These are phyloP conservation scores for Hemicentrotus pulcherrimus DNA, from an alignment of 35 echinoderm and acorn worm genomes.

Conservation along the genomic window DNA sequence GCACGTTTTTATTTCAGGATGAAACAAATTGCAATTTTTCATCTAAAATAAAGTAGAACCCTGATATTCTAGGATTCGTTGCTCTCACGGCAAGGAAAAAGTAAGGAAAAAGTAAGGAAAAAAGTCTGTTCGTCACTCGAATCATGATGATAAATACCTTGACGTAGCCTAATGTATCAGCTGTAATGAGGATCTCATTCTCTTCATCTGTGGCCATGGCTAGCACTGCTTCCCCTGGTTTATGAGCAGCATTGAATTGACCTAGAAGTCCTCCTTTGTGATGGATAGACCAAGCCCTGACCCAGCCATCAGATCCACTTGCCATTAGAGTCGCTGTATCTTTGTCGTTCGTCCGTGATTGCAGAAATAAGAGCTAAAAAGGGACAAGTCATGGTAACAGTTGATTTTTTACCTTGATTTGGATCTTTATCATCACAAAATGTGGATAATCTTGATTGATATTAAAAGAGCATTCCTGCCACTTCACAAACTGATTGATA, in stretches of 20 bases:
- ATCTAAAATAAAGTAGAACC: no score
- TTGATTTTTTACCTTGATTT: not conserved
- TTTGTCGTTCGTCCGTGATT: conserved; percentile 88
- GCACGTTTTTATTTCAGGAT: no score
- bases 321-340: conserved; percentile 97
- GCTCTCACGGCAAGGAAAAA: no score
- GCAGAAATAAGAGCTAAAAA: conserved; percentile 81
- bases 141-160: conserved; percentile 63
- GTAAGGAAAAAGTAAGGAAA: not conserved
- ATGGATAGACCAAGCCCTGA: conserved; percentile 93
- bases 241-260: conserved; percentile 91
- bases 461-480: no score
- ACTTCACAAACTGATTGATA: no score
- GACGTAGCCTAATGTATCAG: conserved; percentile 89
- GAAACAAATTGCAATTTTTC: no score
- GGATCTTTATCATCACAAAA: no score
- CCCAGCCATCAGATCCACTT: conserved; percentile 94
- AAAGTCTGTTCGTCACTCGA: not conserved
- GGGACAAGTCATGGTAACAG: not conserved
- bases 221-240: conserved; percentile 74
- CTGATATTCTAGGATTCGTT: no score
- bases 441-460: no score
- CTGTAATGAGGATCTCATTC: conserved; percentile 85
- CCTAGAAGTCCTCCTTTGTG: conserved; percentile 97
- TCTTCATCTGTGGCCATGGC: conserved; percentile 86